Evolutionary conservation across 2,113 vertebrate genomes (phyloP).

Genomic region (Amphilophus citrinellus): DNA sequence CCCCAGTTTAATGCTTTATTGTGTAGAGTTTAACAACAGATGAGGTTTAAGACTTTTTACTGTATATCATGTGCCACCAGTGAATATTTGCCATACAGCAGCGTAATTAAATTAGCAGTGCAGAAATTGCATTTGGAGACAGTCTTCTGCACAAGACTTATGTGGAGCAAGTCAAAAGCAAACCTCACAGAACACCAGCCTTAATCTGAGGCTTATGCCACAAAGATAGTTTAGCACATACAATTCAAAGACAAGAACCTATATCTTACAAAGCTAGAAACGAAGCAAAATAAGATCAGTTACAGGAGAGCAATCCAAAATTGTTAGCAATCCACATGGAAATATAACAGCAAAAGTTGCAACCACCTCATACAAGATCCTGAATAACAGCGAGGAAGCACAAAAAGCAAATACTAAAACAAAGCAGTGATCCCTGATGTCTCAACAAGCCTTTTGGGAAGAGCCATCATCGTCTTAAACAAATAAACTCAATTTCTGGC

Average conservation of each 20-base stretch:
- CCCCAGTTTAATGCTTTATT: background rate
- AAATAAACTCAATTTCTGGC: background rate
- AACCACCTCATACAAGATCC: background rate
- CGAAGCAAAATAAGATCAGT: background rate
- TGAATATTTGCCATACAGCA: background rate
- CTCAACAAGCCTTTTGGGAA: background rate
- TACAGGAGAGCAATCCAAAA: background rate
- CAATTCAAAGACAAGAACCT: background rate
- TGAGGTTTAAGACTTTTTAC: background rate
- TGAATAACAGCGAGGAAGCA: background rate
- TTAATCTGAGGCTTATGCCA: background rate
- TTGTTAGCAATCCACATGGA: background rate
- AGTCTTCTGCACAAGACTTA: background rate
- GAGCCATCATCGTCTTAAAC: background rate
- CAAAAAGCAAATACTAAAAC: background rate
- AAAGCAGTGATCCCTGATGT: background rate
- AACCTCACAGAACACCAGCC: background rate
- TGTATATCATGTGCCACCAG: background rate
- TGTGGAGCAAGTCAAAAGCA: background rate
- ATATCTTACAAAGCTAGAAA: background rate
- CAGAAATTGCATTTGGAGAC: background rate
- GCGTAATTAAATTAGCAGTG: background rate
- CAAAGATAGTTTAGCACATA: background rate
- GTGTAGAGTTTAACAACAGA: background rate
- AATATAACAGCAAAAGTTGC: background rate